Evolutionary conservation across 2,888 invertebrate genomes (phyloP).

Genomic region (Xestia ashworthii): DNA sequence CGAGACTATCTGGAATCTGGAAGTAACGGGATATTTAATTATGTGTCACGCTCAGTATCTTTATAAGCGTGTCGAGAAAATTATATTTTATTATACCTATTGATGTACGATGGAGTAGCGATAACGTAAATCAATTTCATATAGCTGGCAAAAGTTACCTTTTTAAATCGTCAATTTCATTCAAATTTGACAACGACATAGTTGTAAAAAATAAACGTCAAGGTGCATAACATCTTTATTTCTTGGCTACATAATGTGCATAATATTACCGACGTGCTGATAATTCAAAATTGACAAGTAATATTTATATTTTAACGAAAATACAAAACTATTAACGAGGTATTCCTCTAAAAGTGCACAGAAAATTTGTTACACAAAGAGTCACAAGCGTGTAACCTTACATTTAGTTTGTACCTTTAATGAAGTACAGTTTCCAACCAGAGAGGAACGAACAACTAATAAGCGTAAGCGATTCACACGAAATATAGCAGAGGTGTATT

Average conservation of each 20-base stretch:
- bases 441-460: conserved; percentile 7
- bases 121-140: not conserved
- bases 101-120: not conserved
- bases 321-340: conserved; percentile 24
- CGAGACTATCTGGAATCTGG: not conserved
- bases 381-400: conserved; percentile 34
- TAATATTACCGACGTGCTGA: not conserved
- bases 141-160: not conserved
- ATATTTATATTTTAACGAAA: not conserved
- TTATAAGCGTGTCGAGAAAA: conserved; percentile 16
- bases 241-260: not conserved
- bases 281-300: not conserved
- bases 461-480: conserved; percentile 36
- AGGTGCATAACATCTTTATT: not conserved
- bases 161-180: not conserved
- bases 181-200: not conserved
- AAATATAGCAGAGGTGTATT: conserved; percentile 8
- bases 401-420: conserved; percentile 44
- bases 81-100: not conserved
- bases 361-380: conserved; percentile 34
- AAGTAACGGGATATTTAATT: conserved; percentile 22
- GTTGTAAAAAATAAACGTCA: not conserved
- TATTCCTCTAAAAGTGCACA: conserved; percentile 11
- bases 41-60: conserved; percentile 18
- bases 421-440: conserved; percentile 30